phyloP scores from a whole-genome alignment of 2,888 invertebrate species.

The Lymantria monacha region DNA sequence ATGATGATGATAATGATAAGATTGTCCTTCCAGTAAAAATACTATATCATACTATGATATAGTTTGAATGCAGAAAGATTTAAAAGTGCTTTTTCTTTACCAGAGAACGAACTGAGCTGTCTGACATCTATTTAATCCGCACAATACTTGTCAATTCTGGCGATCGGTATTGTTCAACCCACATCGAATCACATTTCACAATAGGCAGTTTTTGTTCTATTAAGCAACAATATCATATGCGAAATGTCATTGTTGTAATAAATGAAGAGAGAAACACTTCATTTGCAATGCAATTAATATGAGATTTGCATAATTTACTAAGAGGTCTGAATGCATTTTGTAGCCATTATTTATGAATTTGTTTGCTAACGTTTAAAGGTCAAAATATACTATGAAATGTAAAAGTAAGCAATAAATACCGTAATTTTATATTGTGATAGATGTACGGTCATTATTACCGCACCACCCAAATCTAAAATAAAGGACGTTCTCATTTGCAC shows the following conservation, averaged over 20 bases:
- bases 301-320: slow-evolving; percentile 10
- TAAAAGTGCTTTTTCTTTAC: too few relatives aligned
- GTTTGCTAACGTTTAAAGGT: slow-evolving; percentile 4
- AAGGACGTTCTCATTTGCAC: too few relatives aligned
- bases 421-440: slow-evolving; percentile 22
- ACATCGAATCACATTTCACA: slow-evolving; percentile 34
- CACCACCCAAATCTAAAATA: too few relatives aligned
- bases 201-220: slow-evolving; percentile 18
- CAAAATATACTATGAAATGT: not conserved
- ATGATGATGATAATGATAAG: too few relatives aligned
- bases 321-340: not conserved
- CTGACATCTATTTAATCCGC: slow-evolving; percentile 6
- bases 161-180: slow-evolving; percentile 51
- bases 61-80: too few relatives aligned
- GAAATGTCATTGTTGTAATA: slow-evolving; percentile 21
- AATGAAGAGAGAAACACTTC: slow-evolving; percentile 12
- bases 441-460: too few relatives aligned
- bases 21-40: too few relatives aligned
- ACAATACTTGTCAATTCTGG: slow-evolving; percentile 47
- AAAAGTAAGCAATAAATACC: slow-evolving; percentile 23
- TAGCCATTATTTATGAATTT: not conserved
- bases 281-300: slow-evolving; percentile 21
- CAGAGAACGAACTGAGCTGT: slow-evolving; percentile 1
- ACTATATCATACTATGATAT: not conserved
- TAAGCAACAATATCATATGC: slow-evolving; percentile 27